Evolutionary conservation across 2,797 vertebrate genomes (phyloP), one percentile per base, ranked within the genome.

Genomic region (Coluber constrictor): DNA sequence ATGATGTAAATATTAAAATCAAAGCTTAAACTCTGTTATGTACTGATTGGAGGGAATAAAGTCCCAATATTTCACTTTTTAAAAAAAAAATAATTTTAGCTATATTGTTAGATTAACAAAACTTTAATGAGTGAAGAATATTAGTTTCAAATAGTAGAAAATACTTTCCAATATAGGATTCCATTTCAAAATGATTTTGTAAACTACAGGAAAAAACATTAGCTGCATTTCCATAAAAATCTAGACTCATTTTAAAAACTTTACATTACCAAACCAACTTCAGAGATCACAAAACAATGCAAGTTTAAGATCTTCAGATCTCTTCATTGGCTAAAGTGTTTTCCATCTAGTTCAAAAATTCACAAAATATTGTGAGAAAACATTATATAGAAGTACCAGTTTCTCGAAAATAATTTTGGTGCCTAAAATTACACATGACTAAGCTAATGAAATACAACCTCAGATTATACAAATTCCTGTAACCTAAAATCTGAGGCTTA

Each of bases 351-450:
- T 70, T 93, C 70, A 63, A 96, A 91, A 3, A 4, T 74, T 90
- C 43, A 43, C 92, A 93, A 87, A 93, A 54, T 66, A 91, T 16
- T 27, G 56, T 92, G 94, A 93, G 89, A 37, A 94, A 94, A 93
- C 89, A 54, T 90, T 94, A 91, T 9, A n/a, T 91, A 86, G 32
- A 3, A 3, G 0, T 37, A 87, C 86, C 93, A 63, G 54, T 79
- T 60, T 95, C 37, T 37, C 83, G 37, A 55, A 94, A 91, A 90
- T 94, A 93, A 91, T 93, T 93, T 87, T 51, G 92, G 0, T 92
- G 90, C 90, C 90, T 70, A 95, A 93, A 95, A 92, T 92, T 51
- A 47, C 18, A 89, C 93, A 88, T 92, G 74, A 93, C 90, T 88
- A 66, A 87, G 4, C 15, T 93, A 90, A 25, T 94, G n/a, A 93